Percentiles rank a stretch among this genome's conserved stretches.
Evolutionary conservation across 2,113 vertebrate species (phyloP).

Genomic region (Plestiodon gilberti): DNA sequence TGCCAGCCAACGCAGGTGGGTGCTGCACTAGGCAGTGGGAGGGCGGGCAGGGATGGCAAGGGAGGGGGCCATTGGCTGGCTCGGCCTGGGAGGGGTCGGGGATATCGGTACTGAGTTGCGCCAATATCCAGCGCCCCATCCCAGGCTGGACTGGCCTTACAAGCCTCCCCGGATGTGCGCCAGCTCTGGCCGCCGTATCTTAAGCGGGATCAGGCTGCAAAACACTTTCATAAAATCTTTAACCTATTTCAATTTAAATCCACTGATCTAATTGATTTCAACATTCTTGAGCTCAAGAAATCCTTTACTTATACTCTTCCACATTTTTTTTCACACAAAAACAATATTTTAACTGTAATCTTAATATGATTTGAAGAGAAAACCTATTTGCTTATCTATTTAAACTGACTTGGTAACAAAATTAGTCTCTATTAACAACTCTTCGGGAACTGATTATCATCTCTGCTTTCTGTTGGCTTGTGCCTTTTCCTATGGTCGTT

Average conservation of each 20-base stretch:
- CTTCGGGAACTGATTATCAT: background rate
- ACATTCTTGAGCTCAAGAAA: background rate
- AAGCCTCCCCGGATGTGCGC: no score
- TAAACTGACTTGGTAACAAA: no score
- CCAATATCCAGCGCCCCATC: no score
- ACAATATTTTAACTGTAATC: background rate
- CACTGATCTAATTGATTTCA: background rate
- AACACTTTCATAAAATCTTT: constrained; percentile 40
- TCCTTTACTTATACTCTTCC: background rate
- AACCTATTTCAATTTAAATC: constrained; percentile 33
- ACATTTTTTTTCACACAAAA: background rate
- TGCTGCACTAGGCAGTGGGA: no score
- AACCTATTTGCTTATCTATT: background rate
- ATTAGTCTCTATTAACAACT: background rate
- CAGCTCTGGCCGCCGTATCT: no score
- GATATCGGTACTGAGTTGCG: no score
- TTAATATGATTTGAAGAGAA: background rate
- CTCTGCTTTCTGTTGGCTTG: background rate
- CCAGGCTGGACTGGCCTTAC: no score
- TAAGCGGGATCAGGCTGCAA: no score
- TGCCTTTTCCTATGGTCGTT: background rate
- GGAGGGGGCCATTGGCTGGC: no score
- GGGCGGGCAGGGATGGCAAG: no score
- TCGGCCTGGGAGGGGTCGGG: no score
- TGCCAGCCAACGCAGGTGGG: no score